These are phyloP conservation scores for Premnoplex brunnescens DNA, from an alignment of 2,797 vertebrate genomes.

Conservation along the genomic window DNA sequence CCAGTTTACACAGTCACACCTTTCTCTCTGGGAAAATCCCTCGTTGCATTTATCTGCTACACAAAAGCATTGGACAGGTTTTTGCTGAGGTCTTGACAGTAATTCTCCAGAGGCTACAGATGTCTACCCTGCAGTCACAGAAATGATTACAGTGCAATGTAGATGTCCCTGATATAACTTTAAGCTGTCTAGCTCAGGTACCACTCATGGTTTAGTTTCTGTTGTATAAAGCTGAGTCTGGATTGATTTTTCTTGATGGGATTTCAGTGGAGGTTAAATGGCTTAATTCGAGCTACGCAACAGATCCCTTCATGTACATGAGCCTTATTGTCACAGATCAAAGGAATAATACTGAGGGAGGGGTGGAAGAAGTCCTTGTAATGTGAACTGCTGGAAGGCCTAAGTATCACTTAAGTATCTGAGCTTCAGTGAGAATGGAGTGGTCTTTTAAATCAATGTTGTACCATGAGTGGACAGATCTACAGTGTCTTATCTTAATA, in stretches of 20 bases:
- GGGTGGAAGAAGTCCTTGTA: background rate
- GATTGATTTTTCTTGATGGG: background rate
- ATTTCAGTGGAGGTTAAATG: background rate
- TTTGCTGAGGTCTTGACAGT: slow-evolving; percentile 1
- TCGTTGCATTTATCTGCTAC: background rate
- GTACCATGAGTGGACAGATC: background rate
- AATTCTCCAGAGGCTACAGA: slow-evolving; percentile 15
- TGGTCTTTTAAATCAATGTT: background rate
- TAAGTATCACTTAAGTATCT: background rate
- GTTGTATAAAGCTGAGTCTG: background rate
- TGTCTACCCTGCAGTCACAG: background rate
- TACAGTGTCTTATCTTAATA: background rate
- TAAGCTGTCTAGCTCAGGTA: background rate
- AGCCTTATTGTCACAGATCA: background rate
- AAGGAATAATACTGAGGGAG: background rate
- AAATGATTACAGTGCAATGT: background rate
- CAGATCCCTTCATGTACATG: background rate
- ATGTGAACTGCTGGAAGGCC: background rate
- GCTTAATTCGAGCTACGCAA: background rate
- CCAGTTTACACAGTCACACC: background rate
- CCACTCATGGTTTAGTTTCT: background rate
- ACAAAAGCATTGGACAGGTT: background rate
- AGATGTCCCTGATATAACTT: background rate
- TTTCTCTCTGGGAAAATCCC: background rate
- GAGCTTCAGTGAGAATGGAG: background rate